Base-by-base conservation (phyloP, 2,797 vertebrate genomes). In the Agapornis canus region DNA sequence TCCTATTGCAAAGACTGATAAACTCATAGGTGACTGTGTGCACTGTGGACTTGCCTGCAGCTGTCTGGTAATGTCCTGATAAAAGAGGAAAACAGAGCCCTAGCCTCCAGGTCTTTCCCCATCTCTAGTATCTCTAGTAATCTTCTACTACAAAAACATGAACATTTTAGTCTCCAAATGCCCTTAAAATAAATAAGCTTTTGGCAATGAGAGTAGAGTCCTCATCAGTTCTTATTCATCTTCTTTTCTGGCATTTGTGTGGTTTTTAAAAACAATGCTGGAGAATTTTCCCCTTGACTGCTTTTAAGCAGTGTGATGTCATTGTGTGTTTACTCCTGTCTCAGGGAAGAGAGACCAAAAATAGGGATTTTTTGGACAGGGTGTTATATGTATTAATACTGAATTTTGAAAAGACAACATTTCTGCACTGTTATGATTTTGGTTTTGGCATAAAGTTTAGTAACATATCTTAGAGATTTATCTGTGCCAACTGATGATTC, bases 381-480 rank as follows among this genome's bases (percentile, higher is more conserved):
- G 26, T 66, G 11, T 81, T 94, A 57, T 61, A n/a, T 82, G 10
- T 71, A 57, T 87, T 78, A 95, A 81, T 65, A 88, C 59, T 66
- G 32, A 51, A 35, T 79, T 93, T 95, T 75, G 23, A 91, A 93
- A 94, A 88, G 37, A 51, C 27, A 45, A 10, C 27, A 48, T 83
- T 91, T 94, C 54, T 1, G 2, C 26, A 11, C 52, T 61, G n/a
- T 25, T 82, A 64, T 49, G 49, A 61, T 78, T 89, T 89, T 87
- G 7, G 29, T 31, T 64, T 92, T 86, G 84, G 65, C 27, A 25
- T 47, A 21, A 92, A 89, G 52, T 91, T 89, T 77, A 91, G 69
- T 68, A 66, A 84, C 29, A 18, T 91, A 65, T 91, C 89, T 82
- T 70, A 82, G 63, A 94, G 85, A 90, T 93, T 95, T 93, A 91